Base-by-base conservation (phyloP, 2,888 invertebrate genomes). In the Eristalis intricaria region DNA sequence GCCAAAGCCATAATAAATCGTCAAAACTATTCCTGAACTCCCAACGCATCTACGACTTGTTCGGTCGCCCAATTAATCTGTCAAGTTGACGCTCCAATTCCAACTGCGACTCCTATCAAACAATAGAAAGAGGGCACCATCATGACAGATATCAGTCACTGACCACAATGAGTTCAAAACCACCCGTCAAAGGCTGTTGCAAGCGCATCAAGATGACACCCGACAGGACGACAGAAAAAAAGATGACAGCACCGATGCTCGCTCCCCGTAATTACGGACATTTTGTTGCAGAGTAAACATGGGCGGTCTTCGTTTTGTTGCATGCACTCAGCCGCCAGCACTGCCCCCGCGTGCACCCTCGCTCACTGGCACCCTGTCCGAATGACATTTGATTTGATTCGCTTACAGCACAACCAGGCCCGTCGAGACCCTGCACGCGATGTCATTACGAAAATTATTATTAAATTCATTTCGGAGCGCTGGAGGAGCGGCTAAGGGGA, bases 341-440 rank as follows among this genome's bases (percentile, higher is more conserved):
- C 50, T 65, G 35, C 15, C 11, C n/a, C 23, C 60, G 26, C 23
- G 26, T 60, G 32, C 19, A 22, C 23, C 22, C 22, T 58, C 60
- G 32, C 22, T 61, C 23, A 40, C 23, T 32, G 26, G 23, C 58
- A 50, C 15, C n/a, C 58, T 40, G 23, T 66, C 15, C 38, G 79
- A 84, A 66, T 80, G 87, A 87, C 84, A 87, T 87, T 87, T 76
- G 84, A 87, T 87, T 84, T 84, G 87, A 87, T 87, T 84, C 87
- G 84, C 76, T 87, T 66, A 76, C 64, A 32, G 23, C 50, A 35
- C 50, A 58, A 61, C 60, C 40, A 58, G 69, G 32, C 19, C 35
- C 2, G 70, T 73, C 77, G 73, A 63, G 22, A 66, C 10, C 56
- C 4, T 29, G 58, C 83, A 77, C 83, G 83, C 83, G 73, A 83